phyloP scores from a whole-genome alignment of 1,140 invertebrate species.

The Drosophila subpulchrella region DNA sequence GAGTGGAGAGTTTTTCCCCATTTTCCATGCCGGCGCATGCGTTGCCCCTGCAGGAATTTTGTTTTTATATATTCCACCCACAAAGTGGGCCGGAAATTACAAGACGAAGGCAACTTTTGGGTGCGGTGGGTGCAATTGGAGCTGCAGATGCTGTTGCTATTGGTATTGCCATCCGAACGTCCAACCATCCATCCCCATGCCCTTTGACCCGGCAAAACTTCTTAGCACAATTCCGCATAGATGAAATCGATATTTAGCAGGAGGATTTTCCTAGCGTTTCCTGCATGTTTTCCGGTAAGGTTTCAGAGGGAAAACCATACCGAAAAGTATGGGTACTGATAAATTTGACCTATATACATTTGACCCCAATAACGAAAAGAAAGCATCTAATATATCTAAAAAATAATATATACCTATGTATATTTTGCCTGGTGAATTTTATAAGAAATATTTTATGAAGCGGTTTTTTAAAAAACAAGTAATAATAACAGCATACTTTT shows the following conservation, averaged over 20 bases:
- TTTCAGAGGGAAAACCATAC: not conserved
- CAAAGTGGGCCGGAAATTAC: constrained; percentile 56
- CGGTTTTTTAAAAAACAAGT: too few species aligned
- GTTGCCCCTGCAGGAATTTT: constrained; percentile 14
- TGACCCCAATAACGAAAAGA: too few species aligned
- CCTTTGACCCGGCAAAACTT: constrained; percentile 18
- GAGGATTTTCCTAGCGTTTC: not conserved
- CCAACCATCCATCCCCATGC: not conserved
- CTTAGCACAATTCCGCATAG: constrained; percentile 26
- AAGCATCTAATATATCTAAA: too few species aligned
- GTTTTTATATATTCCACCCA: constrained; percentile 29
- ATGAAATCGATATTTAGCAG: constrained; percentile 38
- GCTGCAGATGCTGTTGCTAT: constrained; percentile 61
- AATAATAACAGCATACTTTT: too few species aligned
- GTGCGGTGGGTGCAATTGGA: constrained; percentile 54
- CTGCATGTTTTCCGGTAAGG: not conserved
- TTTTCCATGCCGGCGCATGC: constrained; percentile 53
- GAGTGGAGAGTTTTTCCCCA: constrained; percentile 20
- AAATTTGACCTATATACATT: constrained; percentile 5
- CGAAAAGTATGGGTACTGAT: not conserved
- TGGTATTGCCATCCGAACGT: not conserved
- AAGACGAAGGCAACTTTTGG: constrained; percentile 48
- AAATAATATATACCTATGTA: too few species aligned
- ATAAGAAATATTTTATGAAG: too few species aligned
- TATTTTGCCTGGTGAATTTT: too few species aligned